Base-by-base conservation (phyloP, 2,113 vertebrate genomes). In the Aramus guarauna region DNA sequence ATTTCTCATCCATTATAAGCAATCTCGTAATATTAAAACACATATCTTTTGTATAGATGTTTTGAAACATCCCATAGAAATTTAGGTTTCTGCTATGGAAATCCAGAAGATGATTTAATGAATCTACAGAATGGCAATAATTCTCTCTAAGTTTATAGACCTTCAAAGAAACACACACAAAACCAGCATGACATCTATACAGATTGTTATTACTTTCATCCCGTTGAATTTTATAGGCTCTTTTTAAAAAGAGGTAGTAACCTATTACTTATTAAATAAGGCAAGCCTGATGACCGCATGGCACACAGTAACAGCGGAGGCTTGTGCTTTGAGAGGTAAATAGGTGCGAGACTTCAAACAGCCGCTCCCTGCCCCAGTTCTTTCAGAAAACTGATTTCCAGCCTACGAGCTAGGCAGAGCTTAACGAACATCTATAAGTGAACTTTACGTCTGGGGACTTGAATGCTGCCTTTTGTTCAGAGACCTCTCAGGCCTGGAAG, bases 341-440 rank as follows among this genome's bases (percentile, higher is more conserved):
- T 11, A 62, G 16, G 69, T 13, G 23, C 60, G 55, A 68, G 66
- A 37, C 62, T 88, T 93, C 78, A 85, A 95, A 78, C 17, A 90
- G 81, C 41, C 5, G 0, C 66, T 87, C 67, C 66, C 58, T 82
- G 53, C 17, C 15, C 26, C 27, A 17, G 58, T 37, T 62, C 37
- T 73, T 90, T 52, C 0, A 2, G 52, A 81, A 89, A 89, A 17
- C n/a, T 58, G 71, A 47, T 85, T 93, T 71, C 63, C 63, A 88
- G 67, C n/a, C 36, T 43, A 8, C 4, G 18, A 85, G 45, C 47
- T 75, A 41, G 5, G 58, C 56, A 68, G 60, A 82, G 24, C 32
- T 45, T 63, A 83, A 85, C 0, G 0, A 75, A 67, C 2, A 13
- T 27, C 80, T 55, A 0, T 17, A 53, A 47, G 15, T n/a, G 66